Base-by-base conservation (phyloP, 2,113 vertebrate species). In the Dromiciops gliroides region DNA sequence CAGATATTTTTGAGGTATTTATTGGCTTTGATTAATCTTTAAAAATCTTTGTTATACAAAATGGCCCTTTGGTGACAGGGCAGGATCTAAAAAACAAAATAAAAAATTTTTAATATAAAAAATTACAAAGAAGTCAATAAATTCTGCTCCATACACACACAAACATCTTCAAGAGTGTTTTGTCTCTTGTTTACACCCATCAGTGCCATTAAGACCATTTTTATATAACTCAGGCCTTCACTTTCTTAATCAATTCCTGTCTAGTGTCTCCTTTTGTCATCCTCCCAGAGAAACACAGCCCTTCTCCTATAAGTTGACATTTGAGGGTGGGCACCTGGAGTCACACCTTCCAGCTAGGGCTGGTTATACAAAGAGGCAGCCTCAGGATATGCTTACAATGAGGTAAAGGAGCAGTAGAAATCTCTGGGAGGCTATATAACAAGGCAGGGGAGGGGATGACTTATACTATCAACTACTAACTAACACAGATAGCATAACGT, bases 191-290 rank as follows among this genome's bases (percentile, higher is more conserved):
- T 91, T 89, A 51, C 52, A 88, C 31, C 25, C 9, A 25, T 24
- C 1, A 47, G 67, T 83, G 67, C 25, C 88, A 90, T 91, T 26
- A 28, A 44, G 51, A 90, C 89, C 75, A 53, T 93, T 94, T 92
- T 47, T 75, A 90, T 75, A 90, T 31, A 89, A 50, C 7, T 26
- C 22, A 24, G n/a, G 37, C 67, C 96, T 95, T 83, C 89, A 50
- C 52, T 90, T 97, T 95, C 31, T 49, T 37, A 31, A 0, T 2
- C 25, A 47, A 8, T 9, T 89, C 47, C 14, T 48, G 25, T 92
- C 67, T 92, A 48, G 5, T 24, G 51, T 89, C 50, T 48, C 11
- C 48, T 44, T 92, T n/a, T 90, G 67, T 90, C 90, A 48, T 50
- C 92, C 25, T 93, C 60, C 93, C 51, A 51, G 48, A 53, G 52